Evolutionary conservation across 2,888 invertebrate genomes (phyloP).

Genomic region (Drymonia ruficornis): DNA sequence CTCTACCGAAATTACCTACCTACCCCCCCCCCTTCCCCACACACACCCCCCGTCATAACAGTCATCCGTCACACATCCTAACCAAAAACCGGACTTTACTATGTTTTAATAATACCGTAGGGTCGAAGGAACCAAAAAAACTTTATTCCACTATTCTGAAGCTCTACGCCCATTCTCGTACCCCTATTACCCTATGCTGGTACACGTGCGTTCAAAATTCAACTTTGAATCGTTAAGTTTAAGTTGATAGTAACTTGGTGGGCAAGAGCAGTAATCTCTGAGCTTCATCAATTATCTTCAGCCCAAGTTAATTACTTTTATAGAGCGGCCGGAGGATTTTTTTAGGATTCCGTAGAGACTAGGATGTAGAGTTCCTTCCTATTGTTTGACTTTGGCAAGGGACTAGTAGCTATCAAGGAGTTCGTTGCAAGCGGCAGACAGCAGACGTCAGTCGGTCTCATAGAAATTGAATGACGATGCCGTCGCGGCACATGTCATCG

Average conservation of each 20-base stretch:
- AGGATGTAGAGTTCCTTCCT: slow-evolving; percentile 11
- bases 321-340: slow-evolving; percentile 65
- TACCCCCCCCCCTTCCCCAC: slow-evolving; percentile 31
- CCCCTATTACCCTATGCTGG: slow-evolving; percentile 62
- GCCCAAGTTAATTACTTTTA: slow-evolving; percentile 83
- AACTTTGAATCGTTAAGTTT: slow-evolving; percentile 25
- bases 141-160: slow-evolving; percentile 64
- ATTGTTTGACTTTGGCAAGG: neutral
- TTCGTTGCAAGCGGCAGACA: too few species aligned
- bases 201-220: slow-evolving; percentile 25
- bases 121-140: slow-evolving; percentile 62
- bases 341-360: slow-evolving; percentile 48
- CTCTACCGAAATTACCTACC: slow-evolving; percentile 42
- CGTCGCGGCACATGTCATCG: too few species aligned
- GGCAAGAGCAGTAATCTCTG: slow-evolving; percentile 75
- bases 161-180: slow-evolving; percentile 69
- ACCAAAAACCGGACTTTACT: slow-evolving; percentile 75
- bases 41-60: slow-evolving; percentile 60
- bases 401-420: too few species aligned
- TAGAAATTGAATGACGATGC: too few species aligned
- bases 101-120: slow-evolving; percentile 80
- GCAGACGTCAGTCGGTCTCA: too few species aligned
- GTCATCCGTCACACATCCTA: slow-evolving; percentile 66
- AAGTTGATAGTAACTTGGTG: slow-evolving; percentile 40
- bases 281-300: slow-evolving; percentile 84